Percentiles rank a stretch among this genome's conserved stretches.
Evolutionary conservation across 2,113 vertebrate species (phyloP).

Genomic region (Grammomys surdaster): DNA sequence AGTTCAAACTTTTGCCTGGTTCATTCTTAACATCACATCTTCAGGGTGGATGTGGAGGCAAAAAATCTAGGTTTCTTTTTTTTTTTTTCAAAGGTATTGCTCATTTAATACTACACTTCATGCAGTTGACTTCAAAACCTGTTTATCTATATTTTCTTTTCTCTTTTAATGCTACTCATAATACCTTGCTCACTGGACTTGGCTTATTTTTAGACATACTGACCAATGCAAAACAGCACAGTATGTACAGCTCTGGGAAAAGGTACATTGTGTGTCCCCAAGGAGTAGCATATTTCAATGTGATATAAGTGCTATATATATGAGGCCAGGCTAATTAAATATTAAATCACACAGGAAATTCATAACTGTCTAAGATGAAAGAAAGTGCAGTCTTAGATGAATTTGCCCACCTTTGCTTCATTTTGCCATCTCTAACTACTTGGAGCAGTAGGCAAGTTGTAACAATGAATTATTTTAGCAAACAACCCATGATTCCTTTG

Average conservation of each 20-base stretch:
- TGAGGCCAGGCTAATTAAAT: neutral
- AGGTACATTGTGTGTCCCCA: neutral
- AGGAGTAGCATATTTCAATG: neutral
- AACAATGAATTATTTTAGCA: neutral
- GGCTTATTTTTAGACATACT: accelerated
- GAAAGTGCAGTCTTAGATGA: neutral
- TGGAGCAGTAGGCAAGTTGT: accelerated
- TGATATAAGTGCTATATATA: neutral
- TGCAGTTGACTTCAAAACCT: neutral
- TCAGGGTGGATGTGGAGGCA: accelerated
- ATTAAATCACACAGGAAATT: neutral
- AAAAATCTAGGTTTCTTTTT: neutral
- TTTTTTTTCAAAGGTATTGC: too few relatives aligned
- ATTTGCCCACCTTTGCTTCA: accelerated
- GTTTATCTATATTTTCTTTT: accelerated
- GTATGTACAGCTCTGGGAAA: neutral
- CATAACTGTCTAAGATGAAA: neutral
- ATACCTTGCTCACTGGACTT: accelerated
- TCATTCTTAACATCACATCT: neutral
- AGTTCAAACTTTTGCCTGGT: accelerated
- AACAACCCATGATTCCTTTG: neutral
- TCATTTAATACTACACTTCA: too few relatives aligned
- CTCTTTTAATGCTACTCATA: accelerated
- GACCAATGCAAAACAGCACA: accelerated
- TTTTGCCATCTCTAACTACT: neutral